These are phyloP conservation scores for Caenorhabditis sp. DNA, from an alignment of 2,888 invertebrate species.

Conservation along the genomic window DNA sequence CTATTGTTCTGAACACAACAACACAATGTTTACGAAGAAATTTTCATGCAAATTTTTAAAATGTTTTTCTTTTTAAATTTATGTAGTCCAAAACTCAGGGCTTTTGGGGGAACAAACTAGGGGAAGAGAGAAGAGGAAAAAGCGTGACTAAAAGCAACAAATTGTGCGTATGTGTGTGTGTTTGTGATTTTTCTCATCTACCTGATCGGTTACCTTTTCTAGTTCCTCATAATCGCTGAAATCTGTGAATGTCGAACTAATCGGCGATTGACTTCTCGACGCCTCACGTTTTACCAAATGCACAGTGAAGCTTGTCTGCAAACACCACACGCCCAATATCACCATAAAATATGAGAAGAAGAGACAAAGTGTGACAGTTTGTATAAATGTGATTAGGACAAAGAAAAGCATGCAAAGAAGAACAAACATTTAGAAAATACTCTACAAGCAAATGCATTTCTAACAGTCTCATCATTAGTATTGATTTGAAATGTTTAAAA, in stretches of 20 bases:
- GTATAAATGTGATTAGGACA: background rate
- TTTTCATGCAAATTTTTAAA: slow-evolving; percentile 6
- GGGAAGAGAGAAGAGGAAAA: background rate
- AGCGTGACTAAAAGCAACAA: too few species aligned
- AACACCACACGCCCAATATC: slow-evolving; percentile 3
- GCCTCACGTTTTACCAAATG: slow-evolving; percentile 37
- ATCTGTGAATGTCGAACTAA: background rate
- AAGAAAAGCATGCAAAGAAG: slow-evolving; percentile 3
- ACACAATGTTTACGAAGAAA: background rate
- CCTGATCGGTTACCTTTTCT: background rate
- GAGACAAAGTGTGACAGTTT: background rate
- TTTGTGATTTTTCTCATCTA: too few species aligned
- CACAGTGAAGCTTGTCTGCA: slow-evolving; percentile 48
- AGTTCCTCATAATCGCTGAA: background rate
- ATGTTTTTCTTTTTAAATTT: slow-evolving; percentile 1
- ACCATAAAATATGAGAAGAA: background rate
- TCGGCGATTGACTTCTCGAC: slow-evolving; percentile 9
- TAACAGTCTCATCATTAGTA: background rate
- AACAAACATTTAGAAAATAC: background rate
- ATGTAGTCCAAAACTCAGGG: background rate
- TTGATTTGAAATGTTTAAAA: background rate
- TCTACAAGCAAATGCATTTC: slow-evolving; percentile 3
- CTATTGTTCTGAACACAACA: slow-evolving; percentile 22
- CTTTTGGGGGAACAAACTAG: background rate
- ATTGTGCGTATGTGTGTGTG: too few species aligned